phyloP scores from a whole-genome alignment of 1,140 invertebrate genomes.

The Chironomus tepperi region DNA sequence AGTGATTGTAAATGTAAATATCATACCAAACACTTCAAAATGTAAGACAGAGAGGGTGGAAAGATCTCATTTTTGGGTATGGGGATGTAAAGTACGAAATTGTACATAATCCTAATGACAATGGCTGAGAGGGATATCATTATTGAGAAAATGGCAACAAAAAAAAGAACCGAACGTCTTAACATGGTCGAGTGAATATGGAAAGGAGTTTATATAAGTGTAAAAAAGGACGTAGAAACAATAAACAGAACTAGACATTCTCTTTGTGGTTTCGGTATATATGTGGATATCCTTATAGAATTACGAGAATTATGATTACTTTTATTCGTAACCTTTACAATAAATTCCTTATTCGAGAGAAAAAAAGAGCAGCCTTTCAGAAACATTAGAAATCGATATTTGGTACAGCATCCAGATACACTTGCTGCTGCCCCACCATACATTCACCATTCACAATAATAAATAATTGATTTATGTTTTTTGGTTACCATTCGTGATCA shows the following conservation, averaged over 20 bases:
- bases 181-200: too few relatives aligned
- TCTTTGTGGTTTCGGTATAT: too few relatives aligned
- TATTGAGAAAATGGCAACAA: too few relatives aligned
- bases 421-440: neutral
- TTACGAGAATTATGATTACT: too few relatives aligned
- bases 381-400: neutral
- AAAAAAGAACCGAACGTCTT: too few relatives aligned
- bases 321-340: too few relatives aligned
- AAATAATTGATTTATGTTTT: conserved; percentile 10
- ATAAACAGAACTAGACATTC: too few relatives aligned
- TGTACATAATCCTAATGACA: conserved; percentile 13
- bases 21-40: neutral
- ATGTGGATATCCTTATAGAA: too few relatives aligned
- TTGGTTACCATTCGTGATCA: neutral
- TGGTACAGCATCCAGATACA: neutral
- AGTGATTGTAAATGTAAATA: conserved; percentile 23
- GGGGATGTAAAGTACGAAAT: neutral
- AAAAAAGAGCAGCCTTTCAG: too few relatives aligned
- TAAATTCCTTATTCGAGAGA: too few relatives aligned
- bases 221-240: too few relatives aligned
- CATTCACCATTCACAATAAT: neutral
- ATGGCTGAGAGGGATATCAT: neutral
- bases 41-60: neutral
- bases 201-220: too few relatives aligned
- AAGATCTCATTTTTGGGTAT: neutral